phyloP scores from a whole-genome alignment of 35 echinoderm and acorn worm genomes.

The Amphiura filiformis region DNA sequence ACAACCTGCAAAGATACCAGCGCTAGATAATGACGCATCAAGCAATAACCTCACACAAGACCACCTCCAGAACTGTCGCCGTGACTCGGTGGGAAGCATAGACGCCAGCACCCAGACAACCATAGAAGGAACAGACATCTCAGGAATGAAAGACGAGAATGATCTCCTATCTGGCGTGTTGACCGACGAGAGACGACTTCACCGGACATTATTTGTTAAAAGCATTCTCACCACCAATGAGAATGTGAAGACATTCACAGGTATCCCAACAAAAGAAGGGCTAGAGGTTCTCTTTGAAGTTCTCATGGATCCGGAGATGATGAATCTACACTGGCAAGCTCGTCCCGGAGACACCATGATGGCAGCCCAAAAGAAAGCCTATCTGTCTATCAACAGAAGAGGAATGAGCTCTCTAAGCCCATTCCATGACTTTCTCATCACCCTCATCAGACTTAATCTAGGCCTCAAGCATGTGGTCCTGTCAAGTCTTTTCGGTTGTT shows the following conservation, averaged over 20 bases:
- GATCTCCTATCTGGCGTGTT: background rate
- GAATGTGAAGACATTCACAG: background rate
- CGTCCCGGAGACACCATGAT: background rate
- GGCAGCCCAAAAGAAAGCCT: background rate
- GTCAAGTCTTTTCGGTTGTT: background rate
- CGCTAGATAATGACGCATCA: background rate
- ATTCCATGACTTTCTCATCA: constrained; percentile 5
- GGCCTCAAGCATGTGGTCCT: background rate
- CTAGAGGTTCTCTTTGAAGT: background rate
- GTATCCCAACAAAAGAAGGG: background rate
- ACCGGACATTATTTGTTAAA: background rate
- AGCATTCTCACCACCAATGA: background rate
- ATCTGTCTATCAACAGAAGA: background rate
- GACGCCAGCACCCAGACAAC: background rate
- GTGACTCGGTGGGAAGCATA: background rate
- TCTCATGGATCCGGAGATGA: background rate
- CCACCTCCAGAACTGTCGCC: background rate
- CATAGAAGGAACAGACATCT: background rate
- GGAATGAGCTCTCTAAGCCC: background rate
- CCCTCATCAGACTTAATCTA: background rate
- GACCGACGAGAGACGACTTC: background rate
- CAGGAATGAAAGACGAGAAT: background rate
- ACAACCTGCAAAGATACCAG: background rate
- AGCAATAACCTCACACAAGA: background rate
- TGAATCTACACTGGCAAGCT: background rate